Evolutionary conservation across 1,140 invertebrate species (phyloP).

Genomic region (Thereuonema tuberculata): DNA sequence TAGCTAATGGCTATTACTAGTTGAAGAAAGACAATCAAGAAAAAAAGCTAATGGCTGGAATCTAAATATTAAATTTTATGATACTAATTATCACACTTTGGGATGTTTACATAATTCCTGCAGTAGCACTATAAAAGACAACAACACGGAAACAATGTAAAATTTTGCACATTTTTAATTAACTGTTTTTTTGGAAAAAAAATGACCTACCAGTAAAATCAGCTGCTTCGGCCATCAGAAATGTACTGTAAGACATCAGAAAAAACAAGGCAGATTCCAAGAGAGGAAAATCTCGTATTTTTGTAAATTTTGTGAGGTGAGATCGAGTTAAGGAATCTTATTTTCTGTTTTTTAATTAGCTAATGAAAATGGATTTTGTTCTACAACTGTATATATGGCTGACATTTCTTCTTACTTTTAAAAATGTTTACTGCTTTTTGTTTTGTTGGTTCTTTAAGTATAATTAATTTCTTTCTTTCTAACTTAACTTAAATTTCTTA

Average conservation of each 20-base stretch:
- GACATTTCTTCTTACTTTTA: not conserved
- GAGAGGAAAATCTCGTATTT: constrained; percentile 85
- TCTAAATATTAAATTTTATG: not conserved
- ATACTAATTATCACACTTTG: not conserved
- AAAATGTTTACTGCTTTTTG: no score
- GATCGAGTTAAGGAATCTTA: constrained; percentile 29
- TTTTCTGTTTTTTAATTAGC: no score
- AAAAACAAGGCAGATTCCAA: constrained; percentile 92
- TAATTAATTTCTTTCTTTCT: no score
- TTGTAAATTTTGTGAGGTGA: constrained; percentile 88
- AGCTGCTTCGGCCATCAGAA: constrained; percentile 87
- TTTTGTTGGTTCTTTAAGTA: no score
- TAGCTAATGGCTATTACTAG: no score
- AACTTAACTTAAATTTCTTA: no score
- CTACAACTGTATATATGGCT: constrained; percentile 16
- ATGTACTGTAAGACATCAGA: constrained; percentile 94
- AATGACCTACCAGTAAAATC: constrained; percentile 67
- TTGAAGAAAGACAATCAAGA: no score
- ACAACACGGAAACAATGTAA: not conserved
- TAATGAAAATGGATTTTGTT: no score
- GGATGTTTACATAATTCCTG: no score
- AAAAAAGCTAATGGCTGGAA: no score
- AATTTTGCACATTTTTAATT: not conserved
- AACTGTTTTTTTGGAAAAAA: not conserved
- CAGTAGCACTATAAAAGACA: not conserved